Evolutionary conservation across 2,113 vertebrate genomes (phyloP).

Genomic region (Sander lucioperca): DNA sequence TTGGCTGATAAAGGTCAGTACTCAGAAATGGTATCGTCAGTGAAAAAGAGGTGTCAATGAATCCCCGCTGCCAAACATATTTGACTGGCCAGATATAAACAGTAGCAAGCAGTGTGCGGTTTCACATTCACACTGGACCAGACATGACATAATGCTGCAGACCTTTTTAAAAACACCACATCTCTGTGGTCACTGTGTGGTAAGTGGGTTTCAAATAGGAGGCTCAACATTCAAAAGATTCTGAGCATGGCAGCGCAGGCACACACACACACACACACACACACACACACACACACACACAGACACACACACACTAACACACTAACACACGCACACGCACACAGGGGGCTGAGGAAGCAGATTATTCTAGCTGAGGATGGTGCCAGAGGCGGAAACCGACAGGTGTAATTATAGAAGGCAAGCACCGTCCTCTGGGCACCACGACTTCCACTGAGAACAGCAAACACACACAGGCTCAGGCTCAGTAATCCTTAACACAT

Average conservation of each 20-base stretch:
- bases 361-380: slow-evolving; percentile 65
- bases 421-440: slow-evolving; percentile 54
- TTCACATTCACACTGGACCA: slow-evolving; percentile 74
- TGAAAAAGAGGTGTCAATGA: slow-evolving; percentile 55
- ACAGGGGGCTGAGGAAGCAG: slow-evolving; percentile 66
- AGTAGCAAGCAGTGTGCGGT: slow-evolving; percentile 71
- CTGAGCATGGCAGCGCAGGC: slow-evolving; percentile 40
- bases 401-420: slow-evolving; percentile 83
- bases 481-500: slow-evolving; percentile 2
- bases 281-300: slow-evolving; percentile 25
- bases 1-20: slow-evolving; percentile 24
- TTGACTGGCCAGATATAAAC: slow-evolving; percentile 75
- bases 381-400: slow-evolving; percentile 78
- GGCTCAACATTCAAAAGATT: slow-evolving; percentile 63
- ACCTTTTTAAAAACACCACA: slow-evolving; percentile 74
- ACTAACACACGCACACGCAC: slow-evolving; percentile 27
- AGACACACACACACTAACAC: slow-evolving; percentile 15
- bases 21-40: slow-evolving; percentile 26
- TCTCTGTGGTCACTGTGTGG: slow-evolving; percentile 51
- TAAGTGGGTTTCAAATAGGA: slow-evolving; percentile 74
- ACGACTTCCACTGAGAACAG: slow-evolving; percentile 63
- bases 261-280: slow-evolving; percentile 18
- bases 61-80: slow-evolving; percentile 57
- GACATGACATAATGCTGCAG: slow-evolving; percentile 80
- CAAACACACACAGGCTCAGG: neutral